These are phyloP conservation scores for Digitonthophagus gazella DNA, from an alignment of 2,888 invertebrate genomes.

Conservation along the genomic window DNA sequence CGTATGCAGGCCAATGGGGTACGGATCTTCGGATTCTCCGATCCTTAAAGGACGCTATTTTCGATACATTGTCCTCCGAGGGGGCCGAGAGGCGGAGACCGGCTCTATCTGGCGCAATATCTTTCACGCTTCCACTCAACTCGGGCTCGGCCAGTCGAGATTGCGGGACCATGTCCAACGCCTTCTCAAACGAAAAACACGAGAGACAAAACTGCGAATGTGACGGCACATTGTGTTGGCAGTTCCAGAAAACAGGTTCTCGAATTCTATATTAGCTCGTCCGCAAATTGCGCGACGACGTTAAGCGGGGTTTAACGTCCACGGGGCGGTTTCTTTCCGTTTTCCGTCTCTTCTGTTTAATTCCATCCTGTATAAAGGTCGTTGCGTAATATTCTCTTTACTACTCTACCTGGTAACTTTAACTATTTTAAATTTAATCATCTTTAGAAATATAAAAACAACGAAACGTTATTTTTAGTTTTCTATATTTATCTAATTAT, in stretches of 20 bases:
- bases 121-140: slow-evolving; percentile 13
- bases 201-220: slow-evolving; percentile 15
- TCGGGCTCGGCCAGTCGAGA: slow-evolving; percentile 7
- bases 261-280: slow-evolving; percentile 14
- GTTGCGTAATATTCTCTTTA: neutral
- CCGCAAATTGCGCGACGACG: slow-evolving; percentile 4
- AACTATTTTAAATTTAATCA: no score
- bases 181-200: slow-evolving; percentile 14
- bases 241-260: slow-evolving; percentile 12
- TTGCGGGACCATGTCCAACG: slow-evolving; percentile 15
- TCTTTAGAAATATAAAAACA: no score
- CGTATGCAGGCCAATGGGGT: neutral
- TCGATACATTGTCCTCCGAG: slow-evolving; percentile 14
- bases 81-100: neutral
- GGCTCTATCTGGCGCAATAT: slow-evolving; percentile 14
- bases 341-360: neutral
- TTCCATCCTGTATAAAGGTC: neutral
- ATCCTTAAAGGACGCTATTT: neutral
- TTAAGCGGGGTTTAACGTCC: slow-evolving; percentile 1
- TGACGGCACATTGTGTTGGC: slow-evolving; percentile 12
- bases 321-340: slow-evolving; percentile 6
- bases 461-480: no score
- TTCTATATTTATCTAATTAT: no score
- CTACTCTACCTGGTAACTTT: neutral
- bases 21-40: neutral